phyloP scores from a whole-genome alignment of 2,888 invertebrate genomes.

The Macroteleia sp. region DNA sequence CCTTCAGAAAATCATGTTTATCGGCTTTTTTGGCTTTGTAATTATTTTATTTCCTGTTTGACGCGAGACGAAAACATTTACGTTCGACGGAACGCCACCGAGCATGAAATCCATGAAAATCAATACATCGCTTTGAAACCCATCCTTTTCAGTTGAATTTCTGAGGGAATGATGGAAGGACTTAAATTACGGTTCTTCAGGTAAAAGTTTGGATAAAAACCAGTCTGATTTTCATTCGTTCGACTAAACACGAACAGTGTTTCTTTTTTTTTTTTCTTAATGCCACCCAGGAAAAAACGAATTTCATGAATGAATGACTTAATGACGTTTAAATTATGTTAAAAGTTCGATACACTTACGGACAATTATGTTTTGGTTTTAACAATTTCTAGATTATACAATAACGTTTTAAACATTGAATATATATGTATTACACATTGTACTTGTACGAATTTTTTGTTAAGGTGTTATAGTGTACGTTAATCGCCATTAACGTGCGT shows the following conservation, averaged over 20 bases:
- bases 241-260: neutral
- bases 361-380: too few species aligned
- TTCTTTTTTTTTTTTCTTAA: too few species aligned
- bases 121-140: conserved; percentile 17
- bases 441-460: too few species aligned
- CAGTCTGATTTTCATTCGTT: conserved; percentile 11
- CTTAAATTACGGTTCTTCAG: conserved; percentile 27
- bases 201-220: conserved; percentile 27
- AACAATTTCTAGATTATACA: too few species aligned
- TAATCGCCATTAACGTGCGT: too few species aligned
- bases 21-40: conserved; percentile 1
- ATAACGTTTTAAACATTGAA: too few species aligned
- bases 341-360: too few species aligned
- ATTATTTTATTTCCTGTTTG: conserved; percentile 6
- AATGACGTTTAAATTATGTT: too few species aligned
- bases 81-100: neutral
- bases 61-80: conserved; percentile 1
- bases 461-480: too few species aligned
- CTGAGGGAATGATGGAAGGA: conserved; percentile 19
- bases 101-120: conserved; percentile 26
- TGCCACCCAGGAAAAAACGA: too few species aligned
- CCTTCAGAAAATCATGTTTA: neutral
- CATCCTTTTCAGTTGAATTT: conserved; percentile 24
- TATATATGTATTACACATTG: too few species aligned
- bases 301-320: too few species aligned